Base-by-base conservation (phyloP, 2,888 invertebrate species). In the Autographa gamma region DNA sequence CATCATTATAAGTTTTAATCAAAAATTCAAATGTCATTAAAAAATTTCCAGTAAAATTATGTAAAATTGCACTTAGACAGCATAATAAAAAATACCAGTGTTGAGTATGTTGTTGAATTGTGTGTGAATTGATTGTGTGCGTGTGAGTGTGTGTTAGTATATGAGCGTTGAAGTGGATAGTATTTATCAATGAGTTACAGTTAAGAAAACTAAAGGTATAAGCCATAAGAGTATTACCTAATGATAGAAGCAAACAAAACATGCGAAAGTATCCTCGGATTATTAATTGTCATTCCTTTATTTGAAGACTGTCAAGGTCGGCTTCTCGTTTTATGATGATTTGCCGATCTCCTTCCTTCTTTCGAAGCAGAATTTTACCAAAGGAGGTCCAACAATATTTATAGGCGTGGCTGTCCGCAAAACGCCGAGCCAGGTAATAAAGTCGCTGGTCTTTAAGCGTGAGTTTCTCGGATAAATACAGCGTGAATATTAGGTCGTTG, bases 401-500 rank as follows among this genome's bases (percentile, higher is more conserved):
- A 43, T 48, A 48, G 43, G 43, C 43, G 43, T 48, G 43, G 43
- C 43, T 48, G 7, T 48, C 43, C 16, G 43, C 43, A 48, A 48
- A 48, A 48, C 43, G 43, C 43, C 43, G 43, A 48, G 43, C 43
- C 43, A 48, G 43, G 43, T 48, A 73, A 75, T 69, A 72, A 25
- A 73, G 72, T 74, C 63, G 66, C 67, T 48, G 43, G 43, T 48
- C 43, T 48, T 48, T 48, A 48, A 48, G 43, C 43, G 14, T 48
- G 16, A 48, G 43, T 48, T 48, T 48, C 43, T 48, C 43, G 43
- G 43, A 48, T 16, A 48, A 48, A 48, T 48, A n/a, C n/a, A n/a
- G n/a, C n/a, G n/a, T n/a, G n/a, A n/a, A n/a, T n/a, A n/a, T n/a
- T n/a, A n/a, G n/a, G n/a, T n/a, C n/a, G n/a, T n/a, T n/a, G n/a